Base-by-base conservation (phyloP, 2,113 vertebrate species). In the Narcine bancroftii region DNA sequence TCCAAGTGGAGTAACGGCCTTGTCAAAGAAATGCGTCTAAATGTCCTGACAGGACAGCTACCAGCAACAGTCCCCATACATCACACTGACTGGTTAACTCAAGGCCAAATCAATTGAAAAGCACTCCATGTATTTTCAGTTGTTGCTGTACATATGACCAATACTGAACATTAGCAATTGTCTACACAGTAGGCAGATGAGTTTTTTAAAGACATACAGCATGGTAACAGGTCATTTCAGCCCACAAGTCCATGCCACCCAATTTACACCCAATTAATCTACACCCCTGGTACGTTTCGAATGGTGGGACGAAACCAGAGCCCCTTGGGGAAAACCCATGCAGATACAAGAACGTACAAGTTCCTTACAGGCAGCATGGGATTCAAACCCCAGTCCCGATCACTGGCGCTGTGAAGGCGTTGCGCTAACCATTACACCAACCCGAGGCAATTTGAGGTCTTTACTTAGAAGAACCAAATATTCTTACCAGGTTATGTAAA, bases 81-180 rank as follows among this genome's bases (percentile, higher is more conserved):
- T 93, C n/a, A 93, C 60, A 66, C 17, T 92, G 92, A 77, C 76
- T 81, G 47, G 9, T 53, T 92, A 92, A 93, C 92, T 93, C 79
- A 93, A 93, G 50, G 92, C 92, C 83, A 94, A 92, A 89, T 92
- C 63, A 91, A 71, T 63, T 89, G 92, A 93, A 93, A 42, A 91
- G 26, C 77, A 71, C 13, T 33, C n/a, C 53, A 26, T 45, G 5
- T n/a, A 21, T 92, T 93, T 91, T 92, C 93, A 92, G 85, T 29
- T 45, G 56, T 5, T 0, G 42, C 26, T 24, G 6, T 92, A 63
- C 26, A 60, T 39, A 2, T 2, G 10, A 71, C 69, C 69, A 93
- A 47, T 93, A 66, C 81, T 2, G 33, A 60, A 36, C 3, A 36
- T 36, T n/a, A 9, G 42, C 15, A 87, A 19, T 63, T 60, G 53